Conservation (phyloP, 2,888 invertebrate species). For the Drosophila peninsularis region DNA sequence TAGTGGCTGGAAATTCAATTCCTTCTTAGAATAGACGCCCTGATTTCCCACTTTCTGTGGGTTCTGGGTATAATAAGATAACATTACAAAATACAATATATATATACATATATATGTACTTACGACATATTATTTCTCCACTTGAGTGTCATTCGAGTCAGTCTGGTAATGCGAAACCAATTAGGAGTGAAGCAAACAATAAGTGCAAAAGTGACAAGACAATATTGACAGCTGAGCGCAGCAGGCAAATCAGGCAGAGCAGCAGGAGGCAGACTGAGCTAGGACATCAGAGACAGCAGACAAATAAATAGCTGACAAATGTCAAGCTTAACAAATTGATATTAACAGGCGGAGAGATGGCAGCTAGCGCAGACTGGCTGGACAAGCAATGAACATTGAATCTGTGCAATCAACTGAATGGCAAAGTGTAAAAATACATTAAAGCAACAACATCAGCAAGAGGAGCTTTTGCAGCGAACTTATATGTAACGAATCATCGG, state of each 20-base stretch:
- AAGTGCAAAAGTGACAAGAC: constrained; percentile 55
- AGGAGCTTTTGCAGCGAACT: constrained; percentile 6
- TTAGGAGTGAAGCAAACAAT: constrained; percentile 65
- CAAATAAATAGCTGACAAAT: constrained; percentile 20
- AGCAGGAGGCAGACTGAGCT: not conserved
- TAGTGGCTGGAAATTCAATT: too few relatives aligned
- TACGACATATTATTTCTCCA: not conserved
- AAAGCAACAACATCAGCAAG: constrained; percentile 8
- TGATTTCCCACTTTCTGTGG: not conserved
- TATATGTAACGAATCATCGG: constrained; percentile 43
- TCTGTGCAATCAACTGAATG: constrained; percentile 62
- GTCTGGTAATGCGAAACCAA: constrained; percentile 68
- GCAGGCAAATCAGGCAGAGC: constrained; percentile 27
- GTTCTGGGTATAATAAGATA: not conserved
- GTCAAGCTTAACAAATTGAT: constrained; percentile 15
- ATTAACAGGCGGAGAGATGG: constrained; percentile 3
- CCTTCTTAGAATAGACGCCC: too few relatives aligned
- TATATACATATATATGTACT: too few relatives aligned
- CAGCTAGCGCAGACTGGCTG: constrained; percentile 35
- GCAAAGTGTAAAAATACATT: constrained; percentile 23
- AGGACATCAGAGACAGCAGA: constrained; percentile 14
- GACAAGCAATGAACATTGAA: constrained; percentile 37
- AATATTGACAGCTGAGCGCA: constrained; percentile 62
- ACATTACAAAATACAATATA: constrained; percentile 1
- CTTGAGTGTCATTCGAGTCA: constrained; percentile 7